A percentile compares a stretch with the other conserved stretches of the same genome.
phyloP scores from a whole-genome alignment of 1,140 invertebrate genomes.

The Prorops nasuta region DNA sequence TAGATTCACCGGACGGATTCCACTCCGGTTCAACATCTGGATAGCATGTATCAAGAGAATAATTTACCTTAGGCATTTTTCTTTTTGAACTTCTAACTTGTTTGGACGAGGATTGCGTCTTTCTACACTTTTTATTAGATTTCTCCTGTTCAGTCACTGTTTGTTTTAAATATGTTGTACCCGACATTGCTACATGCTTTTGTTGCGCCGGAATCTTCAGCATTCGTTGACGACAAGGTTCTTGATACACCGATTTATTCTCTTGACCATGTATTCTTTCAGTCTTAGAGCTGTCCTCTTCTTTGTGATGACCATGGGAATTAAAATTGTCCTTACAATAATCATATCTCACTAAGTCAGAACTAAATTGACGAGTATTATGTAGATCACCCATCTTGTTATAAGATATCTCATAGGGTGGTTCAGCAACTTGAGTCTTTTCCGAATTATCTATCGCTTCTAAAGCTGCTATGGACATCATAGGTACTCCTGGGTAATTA shows the following conservation, averaged over 20 bases:
- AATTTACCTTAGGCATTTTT: slow-evolving; percentile 47
- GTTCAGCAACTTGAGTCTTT: slow-evolving; percentile 18
- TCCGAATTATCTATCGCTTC: slow-evolving; percentile 14
- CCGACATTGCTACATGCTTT: slow-evolving; percentile 14
- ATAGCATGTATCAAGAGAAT: no score
- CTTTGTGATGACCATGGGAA: slow-evolving; percentile 12
- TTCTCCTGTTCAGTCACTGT: slow-evolving; percentile 4
- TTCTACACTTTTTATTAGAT: slow-evolving; percentile 21
- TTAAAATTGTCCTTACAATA: slow-evolving; percentile 29
- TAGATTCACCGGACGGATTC: slow-evolving; percentile 38
- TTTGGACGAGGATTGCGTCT: slow-evolving; percentile 24
- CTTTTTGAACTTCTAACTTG: slow-evolving; percentile 44
- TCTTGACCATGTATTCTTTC: background rate
- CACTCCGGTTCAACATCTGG: slow-evolving; percentile 43
- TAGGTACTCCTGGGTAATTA: slow-evolving; percentile 36
- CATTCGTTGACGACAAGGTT: slow-evolving; percentile 20
- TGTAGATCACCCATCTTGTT: slow-evolving; percentile 6
- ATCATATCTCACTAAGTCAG: slow-evolving; percentile 24
- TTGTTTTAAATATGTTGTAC: slow-evolving; percentile 15
- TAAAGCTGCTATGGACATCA: slow-evolving; percentile 39
- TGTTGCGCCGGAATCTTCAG: slow-evolving; percentile 19
- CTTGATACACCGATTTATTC: slow-evolving; percentile 14
- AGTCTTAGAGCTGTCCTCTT: background rate
- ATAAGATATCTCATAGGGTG: slow-evolving; percentile 13
- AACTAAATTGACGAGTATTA: slow-evolving; percentile 13